Base-by-base conservation (phyloP, 2,888 invertebrate species). In the Argynnis bischoffii region DNA sequence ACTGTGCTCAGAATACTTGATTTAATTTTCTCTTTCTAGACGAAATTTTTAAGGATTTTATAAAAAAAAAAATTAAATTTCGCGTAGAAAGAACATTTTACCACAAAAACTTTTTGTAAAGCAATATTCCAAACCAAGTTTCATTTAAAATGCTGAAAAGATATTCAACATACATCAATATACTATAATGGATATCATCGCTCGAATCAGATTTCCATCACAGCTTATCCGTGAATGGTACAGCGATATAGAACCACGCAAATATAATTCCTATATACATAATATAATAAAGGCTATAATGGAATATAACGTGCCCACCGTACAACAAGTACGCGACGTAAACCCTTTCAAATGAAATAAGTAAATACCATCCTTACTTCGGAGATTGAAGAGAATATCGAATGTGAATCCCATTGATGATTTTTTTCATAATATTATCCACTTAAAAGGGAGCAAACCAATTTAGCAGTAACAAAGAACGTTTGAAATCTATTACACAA, bases 131-230 rank as follows among this genome's bases (percentile, higher is more conserved):
- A 31, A 18, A 21, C 26, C 3, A 14, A 26, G 14, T 14, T 48
- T 50, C 5, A 31, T 31, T 56, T 16, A 31, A 63, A 55, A 54
- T 55, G 46, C 46, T 26, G 15, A 53, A 54, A 54, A 26, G 46
- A 47, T 16, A 14, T 47, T 63, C 47, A 16, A 6, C 46, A 26
- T 63, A 48, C 47, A 16, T 21, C 21, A 11, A 48, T 55, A 48
- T 60, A 65, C 16, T 55, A 56, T 66, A 71, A 66, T 59, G 56
- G 66, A 66, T 71, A 66, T 71, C 66, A 68, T 68, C 66, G 55
- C 61, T 67, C 59, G 63, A 69, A 71, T 69, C 69, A 73, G 64
- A 71, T 73, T 69, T 69, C 67, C 64, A 68, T 67, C 64, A 50
- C 66, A 53, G 65, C 66, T 70, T 63, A 69, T 56, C 66, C 55